A percentile compares a stretch with the other conserved stretches of the same genome.
These are phyloP conservation scores for Hylaeus anthracinus DNA, from an alignment of 1,140 invertebrate genomes.

Conservation along the genomic window DNA sequence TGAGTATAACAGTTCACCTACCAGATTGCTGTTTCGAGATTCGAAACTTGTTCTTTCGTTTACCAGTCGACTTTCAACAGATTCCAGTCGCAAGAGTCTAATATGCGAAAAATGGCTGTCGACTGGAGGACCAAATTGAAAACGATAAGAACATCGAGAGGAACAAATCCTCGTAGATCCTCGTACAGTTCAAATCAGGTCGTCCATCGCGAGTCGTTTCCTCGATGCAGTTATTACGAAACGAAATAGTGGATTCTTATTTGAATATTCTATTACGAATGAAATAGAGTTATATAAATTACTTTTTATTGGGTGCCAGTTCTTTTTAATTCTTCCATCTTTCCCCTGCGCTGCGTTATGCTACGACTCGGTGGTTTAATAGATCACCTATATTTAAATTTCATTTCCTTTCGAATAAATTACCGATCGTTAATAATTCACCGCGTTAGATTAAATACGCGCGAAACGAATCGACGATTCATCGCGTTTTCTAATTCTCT, in stretches of 20 bases:
- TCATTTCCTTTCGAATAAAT: background rate
- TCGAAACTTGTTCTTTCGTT: background rate
- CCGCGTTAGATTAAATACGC: background rate
- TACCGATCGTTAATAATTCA: slow-evolving; percentile 15
- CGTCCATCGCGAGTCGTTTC: background rate
- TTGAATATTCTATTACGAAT: slow-evolving; percentile 17
- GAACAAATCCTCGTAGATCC: background rate
- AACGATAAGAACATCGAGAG: no score
- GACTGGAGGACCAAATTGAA: background rate
- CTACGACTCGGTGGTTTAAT: slow-evolving; percentile 5
- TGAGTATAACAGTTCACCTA: no score
- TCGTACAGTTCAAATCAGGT: background rate
- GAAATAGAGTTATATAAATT: slow-evolving; percentile 13
- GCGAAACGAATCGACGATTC: background rate
- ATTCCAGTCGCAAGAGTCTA: background rate
- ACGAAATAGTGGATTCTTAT: slow-evolving; percentile 5
- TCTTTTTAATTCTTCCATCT: slow-evolving; percentile 1
- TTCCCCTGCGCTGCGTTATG: background rate
- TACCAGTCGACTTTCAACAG: background rate
- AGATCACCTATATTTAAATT: slow-evolving; percentile 28
- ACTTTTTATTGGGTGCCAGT: background rate
- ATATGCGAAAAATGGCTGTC: no score
- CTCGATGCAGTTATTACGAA: background rate
- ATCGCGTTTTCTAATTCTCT: background rate
- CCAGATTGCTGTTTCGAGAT: background rate